These are phyloP conservation scores for Phyllostomus hastatus DNA, from an alignment of 2,113 vertebrate genomes.

Conservation along the genomic window DNA sequence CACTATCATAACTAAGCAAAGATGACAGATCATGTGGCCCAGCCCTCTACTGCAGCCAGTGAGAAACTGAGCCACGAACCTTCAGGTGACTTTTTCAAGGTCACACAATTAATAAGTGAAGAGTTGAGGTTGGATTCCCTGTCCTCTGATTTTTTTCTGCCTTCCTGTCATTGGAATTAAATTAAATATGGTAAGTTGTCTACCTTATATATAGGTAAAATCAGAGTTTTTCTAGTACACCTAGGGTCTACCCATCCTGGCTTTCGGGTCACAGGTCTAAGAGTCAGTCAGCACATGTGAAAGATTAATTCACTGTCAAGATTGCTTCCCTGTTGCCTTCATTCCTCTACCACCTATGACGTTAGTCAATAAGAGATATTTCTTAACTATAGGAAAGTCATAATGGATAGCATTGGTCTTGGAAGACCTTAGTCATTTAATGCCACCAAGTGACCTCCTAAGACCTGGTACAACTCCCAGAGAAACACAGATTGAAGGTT, in stretches of 20 bases:
- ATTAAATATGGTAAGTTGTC: neutral
- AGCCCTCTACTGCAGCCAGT: rapidly evolving
- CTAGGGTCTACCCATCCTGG: neutral
- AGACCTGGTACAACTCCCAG: neutral
- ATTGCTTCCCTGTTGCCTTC: neutral
- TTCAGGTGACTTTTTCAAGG: neutral
- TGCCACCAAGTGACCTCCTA: neutral
- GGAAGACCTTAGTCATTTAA: neutral
- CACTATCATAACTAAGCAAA: neutral
- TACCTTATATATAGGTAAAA: neutral
- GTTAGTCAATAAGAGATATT: neutral
- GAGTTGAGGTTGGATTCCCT: neutral
- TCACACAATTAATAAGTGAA: neutral
- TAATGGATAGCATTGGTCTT: neutral
- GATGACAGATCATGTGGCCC: neutral
- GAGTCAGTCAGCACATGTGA: neutral
- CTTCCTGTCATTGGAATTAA: neutral
- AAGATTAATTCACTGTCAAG: neutral
- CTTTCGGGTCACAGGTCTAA: neutral
- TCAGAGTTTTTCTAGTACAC: neutral
- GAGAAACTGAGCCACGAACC: neutral
- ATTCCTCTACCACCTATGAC: neutral
- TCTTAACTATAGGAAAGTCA: neutral
- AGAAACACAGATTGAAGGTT: neutral
- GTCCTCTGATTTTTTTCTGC: neutral